Percentiles rank a stretch among this genome's conserved stretches.
Conservation (phyloP, 2,888 invertebrate species). For the Hipparchia sbordonii region DNA sequence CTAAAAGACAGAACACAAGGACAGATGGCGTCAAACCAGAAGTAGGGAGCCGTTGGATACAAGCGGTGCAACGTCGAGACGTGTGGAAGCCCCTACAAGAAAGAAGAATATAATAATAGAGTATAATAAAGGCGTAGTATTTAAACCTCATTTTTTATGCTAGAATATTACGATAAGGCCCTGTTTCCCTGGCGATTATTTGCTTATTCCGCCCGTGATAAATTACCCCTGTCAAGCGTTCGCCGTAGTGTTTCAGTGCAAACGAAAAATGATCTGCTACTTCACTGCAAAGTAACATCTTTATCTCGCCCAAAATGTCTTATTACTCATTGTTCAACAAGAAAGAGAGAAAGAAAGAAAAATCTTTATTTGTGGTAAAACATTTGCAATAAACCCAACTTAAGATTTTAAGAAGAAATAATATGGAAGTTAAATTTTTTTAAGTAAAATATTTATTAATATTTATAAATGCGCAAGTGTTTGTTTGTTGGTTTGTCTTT, state of each 20-base stretch:
- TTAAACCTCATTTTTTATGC: background rate
- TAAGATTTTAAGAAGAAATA: too few relatives aligned
- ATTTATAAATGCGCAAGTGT: too few relatives aligned
- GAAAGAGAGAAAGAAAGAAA: background rate
- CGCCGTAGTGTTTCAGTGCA: background rate
- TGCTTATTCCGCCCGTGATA: slow-evolving; percentile 17
- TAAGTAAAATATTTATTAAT: too few relatives aligned
- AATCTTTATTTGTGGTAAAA: background rate
- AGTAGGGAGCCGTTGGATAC: too few relatives aligned
- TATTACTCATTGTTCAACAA: background rate
- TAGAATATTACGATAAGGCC: background rate
- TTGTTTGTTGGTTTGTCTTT: too few relatives aligned
- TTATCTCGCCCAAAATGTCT: slow-evolving; percentile 21
- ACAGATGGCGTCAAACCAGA: too few relatives aligned
- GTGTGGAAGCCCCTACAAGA: too few relatives aligned
- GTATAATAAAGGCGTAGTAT: background rate
- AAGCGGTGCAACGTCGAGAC: too few relatives aligned
- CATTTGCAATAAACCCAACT: background rate
- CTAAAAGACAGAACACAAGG: too few relatives aligned
- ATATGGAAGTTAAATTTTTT: too few relatives aligned
- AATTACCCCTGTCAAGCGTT: slow-evolving; percentile 14
- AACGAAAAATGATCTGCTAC: slow-evolving; percentile 15
- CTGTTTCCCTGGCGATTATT: slow-evolving; percentile 10
- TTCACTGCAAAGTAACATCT: slow-evolving; percentile 28
- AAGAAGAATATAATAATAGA: background rate